Evolutionary conservation across 2,113 vertebrate genomes (phyloP).

Genomic region (Machaerirhynchus nigripectus): DNA sequence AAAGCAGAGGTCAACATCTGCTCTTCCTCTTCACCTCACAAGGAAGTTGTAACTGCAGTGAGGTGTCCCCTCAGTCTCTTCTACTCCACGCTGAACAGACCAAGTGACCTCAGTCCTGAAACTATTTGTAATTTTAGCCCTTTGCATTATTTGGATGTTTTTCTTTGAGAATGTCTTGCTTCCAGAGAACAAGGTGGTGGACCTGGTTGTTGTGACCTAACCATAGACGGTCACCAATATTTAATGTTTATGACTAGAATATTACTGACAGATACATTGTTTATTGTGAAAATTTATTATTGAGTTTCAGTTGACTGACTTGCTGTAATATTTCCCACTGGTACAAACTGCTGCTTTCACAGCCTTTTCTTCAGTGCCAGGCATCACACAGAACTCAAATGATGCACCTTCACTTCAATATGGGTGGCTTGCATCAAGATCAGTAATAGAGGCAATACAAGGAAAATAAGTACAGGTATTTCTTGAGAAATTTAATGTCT

Average conservation of each 20-base stretch:
- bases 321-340: not conserved
- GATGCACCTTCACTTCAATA: not conserved
- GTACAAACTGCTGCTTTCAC: not conserved
- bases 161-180: not conserved
- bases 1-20: not conserved
- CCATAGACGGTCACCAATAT: not conserved
- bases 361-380: not conserved
- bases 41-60: not conserved
- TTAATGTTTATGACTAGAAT: not conserved
- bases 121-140: not conserved
- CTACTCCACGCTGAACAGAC: not conserved
- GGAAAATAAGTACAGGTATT: not conserved
- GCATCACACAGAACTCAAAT: not conserved
- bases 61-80: not conserved
- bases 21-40: not conserved
- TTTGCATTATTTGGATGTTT: not conserved
- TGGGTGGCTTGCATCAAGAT: not conserved
- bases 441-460: not conserved
- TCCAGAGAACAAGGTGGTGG: not conserved
- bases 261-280: not conserved
- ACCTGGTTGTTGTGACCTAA: not conserved
- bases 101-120: not conserved
- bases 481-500: not conserved
- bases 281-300: not conserved
- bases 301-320: not conserved